Percentiles rank a stretch among this genome's conserved stretches.
Conservation (phyloP, 92 coral and sea anemone species). For the Blastomussa wellsi region DNA sequence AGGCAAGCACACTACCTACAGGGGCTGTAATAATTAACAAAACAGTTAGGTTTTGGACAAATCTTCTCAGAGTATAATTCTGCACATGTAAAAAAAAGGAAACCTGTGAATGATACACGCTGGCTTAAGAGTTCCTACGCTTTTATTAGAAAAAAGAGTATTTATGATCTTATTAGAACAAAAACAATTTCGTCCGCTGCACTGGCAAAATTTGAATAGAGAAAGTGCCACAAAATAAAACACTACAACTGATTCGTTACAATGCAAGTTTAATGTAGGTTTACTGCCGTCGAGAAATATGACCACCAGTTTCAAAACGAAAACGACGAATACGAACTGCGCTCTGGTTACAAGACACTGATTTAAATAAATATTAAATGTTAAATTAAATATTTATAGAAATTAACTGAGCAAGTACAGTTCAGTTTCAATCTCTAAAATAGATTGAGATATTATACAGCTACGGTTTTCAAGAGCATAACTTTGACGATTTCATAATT, state of each 20-base stretch:
- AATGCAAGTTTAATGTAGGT: neutral
- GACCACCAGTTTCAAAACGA: no score
- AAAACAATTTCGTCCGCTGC: neutral
- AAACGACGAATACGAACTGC: no score
- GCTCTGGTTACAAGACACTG: neutral
- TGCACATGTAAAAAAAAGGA: no score
- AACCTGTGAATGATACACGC: no score
- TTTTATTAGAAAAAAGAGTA: neutral
- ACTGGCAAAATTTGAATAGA: neutral
- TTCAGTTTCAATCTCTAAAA: neutral
- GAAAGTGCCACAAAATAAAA: neutral
- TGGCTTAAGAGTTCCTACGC: neutral
- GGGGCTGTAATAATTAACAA: no score
- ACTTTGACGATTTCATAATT: neutral
- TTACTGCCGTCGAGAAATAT: no score
- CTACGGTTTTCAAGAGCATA: neutral
- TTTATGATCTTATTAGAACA: neutral
- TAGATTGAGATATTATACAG: neutral
- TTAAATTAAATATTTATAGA: no score
- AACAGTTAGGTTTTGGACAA: no score
- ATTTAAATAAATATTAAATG: no score
- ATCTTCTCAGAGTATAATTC: no score
- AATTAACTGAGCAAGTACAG: neutral
- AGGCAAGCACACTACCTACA: no score
- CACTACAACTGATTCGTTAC: neutral